Evolutionary conservation across 1,140 invertebrate genomes (phyloP), one percentile per base, ranked within the genome.

Genomic region (Rhyacophila brunnea): DNA sequence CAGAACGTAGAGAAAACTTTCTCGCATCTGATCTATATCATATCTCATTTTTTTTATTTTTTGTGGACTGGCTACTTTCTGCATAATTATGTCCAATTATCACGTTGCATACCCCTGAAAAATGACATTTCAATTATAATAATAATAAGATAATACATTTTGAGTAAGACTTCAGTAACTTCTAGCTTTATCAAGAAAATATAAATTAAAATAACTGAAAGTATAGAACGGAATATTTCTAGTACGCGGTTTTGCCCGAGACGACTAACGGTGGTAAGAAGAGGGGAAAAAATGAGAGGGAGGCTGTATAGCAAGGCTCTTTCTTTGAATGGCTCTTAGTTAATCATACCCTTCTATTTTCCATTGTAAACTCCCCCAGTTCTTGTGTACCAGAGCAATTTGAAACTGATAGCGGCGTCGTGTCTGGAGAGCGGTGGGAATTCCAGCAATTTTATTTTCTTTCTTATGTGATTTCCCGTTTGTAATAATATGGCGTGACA

Each of bases 301-400:
- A 28, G 23, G 23, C 23, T 28, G 23, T 28, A 28, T 28, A 47
- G 46, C 23, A 28, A 9, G 23, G 28, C 57, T 28, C 57, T 59
- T 53, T 46, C 57, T 46, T 53, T 59, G 57, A 59, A 59, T 51
- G 42, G 49, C 48, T 42, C 57, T 59, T 53, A 59, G 57, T 59
- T 59, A 59, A 59, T 59, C 48, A 51, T 51, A 53, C 57, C 48
- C 57, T 59, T 53, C 57, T 46, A 59, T 53, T 59, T 58, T 59
- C 57, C 57, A 59, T 59, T 52, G 49, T 53, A 40, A 53, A 46
- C 57, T 43, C 38, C 28, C 40, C 7, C 23, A 28, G 23, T 34
- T 18, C 19, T 14, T 54, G 40, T 43, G 17, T 23, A 54, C 52
- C 23, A n/a, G 15, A 19, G 15, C 55, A 58, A 58, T 58, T 43